These are phyloP conservation scores for Argopecten irradians DNA, from an alignment of 1,140 invertebrate genomes.

Conservation along the genomic window DNA sequence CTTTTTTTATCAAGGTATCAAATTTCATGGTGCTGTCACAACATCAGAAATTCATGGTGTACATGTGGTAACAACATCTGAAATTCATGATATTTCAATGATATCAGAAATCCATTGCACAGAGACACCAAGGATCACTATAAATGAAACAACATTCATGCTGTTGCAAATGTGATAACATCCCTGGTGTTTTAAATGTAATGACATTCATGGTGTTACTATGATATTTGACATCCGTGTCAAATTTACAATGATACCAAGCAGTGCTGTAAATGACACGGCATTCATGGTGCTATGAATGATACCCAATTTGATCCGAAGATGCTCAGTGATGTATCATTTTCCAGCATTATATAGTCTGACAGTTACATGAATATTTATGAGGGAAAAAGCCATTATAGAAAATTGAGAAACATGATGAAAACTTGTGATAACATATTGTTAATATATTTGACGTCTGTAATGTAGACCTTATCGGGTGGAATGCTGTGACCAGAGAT, in stretches of 20 bases:
- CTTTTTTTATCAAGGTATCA: too few relatives aligned
- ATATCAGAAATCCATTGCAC: too few relatives aligned
- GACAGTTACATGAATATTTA: conserved; percentile 23
- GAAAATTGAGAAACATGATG: conserved; percentile 12
- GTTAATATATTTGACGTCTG: neutral
- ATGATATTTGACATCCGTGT: too few relatives aligned
- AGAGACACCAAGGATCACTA: too few relatives aligned
- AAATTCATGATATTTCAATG: neutral
- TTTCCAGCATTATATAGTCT: neutral
- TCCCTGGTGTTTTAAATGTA: neutral
- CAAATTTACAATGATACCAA: too few relatives aligned
- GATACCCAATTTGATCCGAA: neutral
- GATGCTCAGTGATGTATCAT: neutral
- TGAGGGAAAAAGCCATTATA: conserved; percentile 16
- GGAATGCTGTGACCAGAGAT: neutral
- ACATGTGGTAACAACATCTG: too few relatives aligned
- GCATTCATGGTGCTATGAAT: neutral
- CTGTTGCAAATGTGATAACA: too few relatives aligned
- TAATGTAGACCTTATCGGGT: neutral
- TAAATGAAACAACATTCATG: too few relatives aligned
- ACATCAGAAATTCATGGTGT: too few relatives aligned
- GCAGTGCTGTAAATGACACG: too few relatives aligned
- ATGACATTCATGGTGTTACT: neutral
- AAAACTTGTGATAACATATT: neutral
- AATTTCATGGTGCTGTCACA: neutral